Evolutionary conservation across 2,888 invertebrate species (phyloP), one percentile per base, ranked within the genome.

Genomic region (Lycia hirtaria): DNA sequence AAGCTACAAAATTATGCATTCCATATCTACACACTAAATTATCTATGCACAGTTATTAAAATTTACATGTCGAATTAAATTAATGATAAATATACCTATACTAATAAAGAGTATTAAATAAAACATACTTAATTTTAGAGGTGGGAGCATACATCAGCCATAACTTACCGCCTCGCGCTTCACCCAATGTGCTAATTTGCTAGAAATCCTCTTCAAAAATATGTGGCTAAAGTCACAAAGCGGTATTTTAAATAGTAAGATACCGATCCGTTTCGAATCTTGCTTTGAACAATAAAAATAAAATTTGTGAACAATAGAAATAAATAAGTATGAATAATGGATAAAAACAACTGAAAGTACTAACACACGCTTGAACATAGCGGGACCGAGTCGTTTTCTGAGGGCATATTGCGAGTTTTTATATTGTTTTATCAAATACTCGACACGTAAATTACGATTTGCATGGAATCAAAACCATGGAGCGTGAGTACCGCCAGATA

Each of bases 1-100:
- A 53, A 24, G 17, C n/a, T 47, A 14, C 26, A 49, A 54, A 26
- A 37, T 30, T 49, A 49, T 56, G 43, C 40, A 49, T 48, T 12
- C 19, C n/a, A n/a, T n/a, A n/a, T 7, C 5, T 47, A 28, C 22
- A 40, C 12, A 40, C 30, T 12, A 48, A 33, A 41, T 33, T 28
- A 14, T 26, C 12, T 22, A 43, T 41, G 7, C 50, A 30, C 22
- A 54, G 24, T 20, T 33, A 9, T 26, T 12, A 5, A 19, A 44
- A 45, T 38, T 22, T 24, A 37, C 24, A 12, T 26, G 4, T 30
- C 12, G 17, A 44, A 26, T n/a, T 12, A 56, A 56, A 56, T 56
- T 50, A 50, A 45, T 50, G 51, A 56, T 50, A 51, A 45, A 32
- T 56, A 50, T n/a, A 35, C 20, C 20, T 41, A 33, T 45, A 48